phyloP scores from a whole-genome alignment of 2,797 vertebrate species.

The Dallia pectoralis region DNA sequence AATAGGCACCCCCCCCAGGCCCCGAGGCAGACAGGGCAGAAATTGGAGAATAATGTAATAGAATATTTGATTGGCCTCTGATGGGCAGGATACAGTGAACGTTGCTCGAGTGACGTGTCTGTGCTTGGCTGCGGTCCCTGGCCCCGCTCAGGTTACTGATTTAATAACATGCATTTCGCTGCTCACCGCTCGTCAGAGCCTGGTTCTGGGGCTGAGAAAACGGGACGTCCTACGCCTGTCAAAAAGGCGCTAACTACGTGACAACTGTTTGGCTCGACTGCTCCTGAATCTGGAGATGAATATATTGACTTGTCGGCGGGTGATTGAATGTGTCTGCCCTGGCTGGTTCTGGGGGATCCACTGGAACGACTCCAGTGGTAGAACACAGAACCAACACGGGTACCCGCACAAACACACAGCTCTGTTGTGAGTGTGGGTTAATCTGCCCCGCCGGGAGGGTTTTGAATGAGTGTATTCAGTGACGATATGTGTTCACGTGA shows the following conservation, averaged over 20 bases:
- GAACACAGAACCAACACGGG: slow-evolving; percentile 18
- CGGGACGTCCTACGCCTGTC: slow-evolving; percentile 39
- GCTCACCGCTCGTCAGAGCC: slow-evolving; percentile 15
- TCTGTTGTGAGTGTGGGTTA: not conserved
- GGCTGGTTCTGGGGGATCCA: not conserved
- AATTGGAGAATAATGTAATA: slow-evolving; percentile 88
- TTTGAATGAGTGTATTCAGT: not conserved
- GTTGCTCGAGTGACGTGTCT: slow-evolving; percentile 57
- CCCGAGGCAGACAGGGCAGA: slow-evolving; percentile 64
- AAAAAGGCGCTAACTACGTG: slow-evolving; percentile 43
- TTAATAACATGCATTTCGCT: slow-evolving; percentile 50
- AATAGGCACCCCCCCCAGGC: slow-evolving; percentile 71
- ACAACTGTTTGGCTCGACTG: slow-evolving; percentile 36
- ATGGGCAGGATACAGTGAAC: slow-evolving; percentile 63
- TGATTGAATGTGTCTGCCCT: slow-evolving; percentile 33
- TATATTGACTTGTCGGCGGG: slow-evolving; percentile 30
- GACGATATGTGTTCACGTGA: not conserved
- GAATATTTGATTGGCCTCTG: slow-evolving; percentile 85
- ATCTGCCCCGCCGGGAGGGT: not conserved
- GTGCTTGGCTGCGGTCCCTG: slow-evolving; percentile 42
- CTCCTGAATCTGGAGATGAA: slow-evolving; percentile 20
- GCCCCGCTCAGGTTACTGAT: slow-evolving; percentile 32
- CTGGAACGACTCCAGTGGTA: slow-evolving; percentile 17
- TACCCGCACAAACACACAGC: not conserved
- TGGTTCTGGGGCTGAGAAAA: slow-evolving; percentile 25